phyloP scores from a whole-genome alignment of 2,797 vertebrate genomes.

The Lacerta agilis region DNA sequence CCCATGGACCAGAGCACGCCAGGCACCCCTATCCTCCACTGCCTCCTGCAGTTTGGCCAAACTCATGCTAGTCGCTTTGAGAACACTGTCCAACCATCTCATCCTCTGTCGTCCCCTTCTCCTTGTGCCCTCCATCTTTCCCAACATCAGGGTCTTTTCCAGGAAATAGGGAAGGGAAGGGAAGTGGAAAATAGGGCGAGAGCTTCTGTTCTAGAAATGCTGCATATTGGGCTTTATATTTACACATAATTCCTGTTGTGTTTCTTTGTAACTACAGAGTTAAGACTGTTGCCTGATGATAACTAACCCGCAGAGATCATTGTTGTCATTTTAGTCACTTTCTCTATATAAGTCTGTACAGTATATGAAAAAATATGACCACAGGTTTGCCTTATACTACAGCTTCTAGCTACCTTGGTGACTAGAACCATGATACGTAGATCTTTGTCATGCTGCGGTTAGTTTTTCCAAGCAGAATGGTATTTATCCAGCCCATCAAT shows the following conservation, averaged over 20 bases:
- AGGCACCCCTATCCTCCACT: too few relatives aligned
- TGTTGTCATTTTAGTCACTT: neutral
- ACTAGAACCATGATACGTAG: neutral
- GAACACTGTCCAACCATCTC: too few relatives aligned
- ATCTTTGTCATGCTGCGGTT: neutral
- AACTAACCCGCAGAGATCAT: too few relatives aligned
- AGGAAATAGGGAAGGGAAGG: neutral
- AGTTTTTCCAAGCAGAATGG: neutral
- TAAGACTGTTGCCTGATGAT: neutral
- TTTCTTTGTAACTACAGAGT: neutral
- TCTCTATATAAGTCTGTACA: neutral
- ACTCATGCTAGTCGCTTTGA: too few relatives aligned
- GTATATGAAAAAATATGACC: neutral
- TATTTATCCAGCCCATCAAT: neutral
- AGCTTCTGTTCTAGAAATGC: neutral
- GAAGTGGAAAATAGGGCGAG: neutral
- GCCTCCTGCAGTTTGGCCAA: too few relatives aligned
- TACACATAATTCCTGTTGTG: conserved; percentile 16
- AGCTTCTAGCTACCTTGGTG: neutral
- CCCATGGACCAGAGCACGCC: too few relatives aligned
- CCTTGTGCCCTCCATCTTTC: too few relatives aligned
- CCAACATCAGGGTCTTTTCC: too few relatives aligned
- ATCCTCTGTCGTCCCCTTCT: too few relatives aligned
- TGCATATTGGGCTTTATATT: neutral
- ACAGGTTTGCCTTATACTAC: neutral